Base-by-base conservation (phyloP, 2,797 vertebrate genomes). In the Columba guinea region DNA sequence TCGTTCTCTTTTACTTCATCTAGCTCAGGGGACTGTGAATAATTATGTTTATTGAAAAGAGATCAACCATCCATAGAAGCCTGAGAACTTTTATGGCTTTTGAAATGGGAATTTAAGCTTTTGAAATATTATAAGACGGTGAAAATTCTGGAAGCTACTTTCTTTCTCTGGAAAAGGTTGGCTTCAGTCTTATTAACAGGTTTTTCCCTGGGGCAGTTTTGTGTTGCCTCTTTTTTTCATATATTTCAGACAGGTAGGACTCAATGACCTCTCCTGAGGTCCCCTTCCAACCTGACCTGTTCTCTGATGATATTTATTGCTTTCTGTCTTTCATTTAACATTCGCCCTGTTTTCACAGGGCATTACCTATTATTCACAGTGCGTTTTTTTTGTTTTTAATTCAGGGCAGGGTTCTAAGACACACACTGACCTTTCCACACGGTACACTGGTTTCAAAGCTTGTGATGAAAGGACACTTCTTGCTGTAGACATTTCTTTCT, bases 11-110 rank as follows among this genome's bases (percentile, higher is more conserved):
- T 78, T 64, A 77, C 85, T 82, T 74, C 58, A 60, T 81, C 67
- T 84, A 67, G 39, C 56, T 71, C 55, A 75, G 78, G 80, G 90
- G 76, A 55, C 75, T 85, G 41, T 93, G 74, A 84, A 74, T 94
- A 85, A 91, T 93, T 62, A 14, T 55, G n/a, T 87, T 96, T 89
- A 49, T 68, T 78, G 59, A 89, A 58, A 89, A 49, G 77, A 84
- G 48, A 74, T 68, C 79, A 91, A 8, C 60, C 18, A 30, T 70
- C 76, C 51, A 23, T 28, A 51, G 73, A 80, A 74, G 65, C 24
- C 78, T 4, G 2, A 93, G 60, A 39, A 32, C 14, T 78, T 84
- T 65, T 73, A 73, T 81, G 34, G 55, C 69, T 93, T 35, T 56
- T 74, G 53, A 93, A 93, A 89, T 30, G 59, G 34, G 62, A 92